Evolutionary conservation across 2,113 vertebrate species (phyloP).

Genomic region (Epinephelus cyanopodus): DNA sequence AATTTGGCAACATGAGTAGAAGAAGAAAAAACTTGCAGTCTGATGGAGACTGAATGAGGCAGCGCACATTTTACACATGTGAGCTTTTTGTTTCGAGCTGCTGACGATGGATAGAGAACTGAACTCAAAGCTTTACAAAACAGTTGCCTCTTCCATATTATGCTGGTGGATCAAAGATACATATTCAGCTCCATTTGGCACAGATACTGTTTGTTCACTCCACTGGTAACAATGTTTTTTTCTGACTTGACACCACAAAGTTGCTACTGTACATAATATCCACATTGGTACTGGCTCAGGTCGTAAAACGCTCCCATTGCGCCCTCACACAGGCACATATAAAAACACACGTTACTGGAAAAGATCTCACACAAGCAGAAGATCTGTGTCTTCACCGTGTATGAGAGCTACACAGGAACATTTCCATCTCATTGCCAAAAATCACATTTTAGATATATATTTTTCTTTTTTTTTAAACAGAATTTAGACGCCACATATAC

Average conservation of each 20-base stretch:
- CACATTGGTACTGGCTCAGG: conserved; percentile 54
- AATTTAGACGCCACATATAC: conserved; percentile 23
- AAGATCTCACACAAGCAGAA: conserved; percentile 9
- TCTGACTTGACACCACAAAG: conserved; percentile 55
- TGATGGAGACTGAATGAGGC: conserved; percentile 19
- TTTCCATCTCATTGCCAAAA: conserved; percentile 8
- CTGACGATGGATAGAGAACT: conserved; percentile 21
- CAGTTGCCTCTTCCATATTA: conserved; percentile 69
- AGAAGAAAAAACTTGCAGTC: conserved; percentile 13
- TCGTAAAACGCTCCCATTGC: conserved; percentile 7
- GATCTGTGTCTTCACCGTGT: background rate
- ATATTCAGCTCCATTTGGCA: conserved; percentile 77
- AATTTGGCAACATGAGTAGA: conserved; percentile 69
- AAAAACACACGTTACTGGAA: conserved; percentile 12
- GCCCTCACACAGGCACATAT: conserved; percentile 4
- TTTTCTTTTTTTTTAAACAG: conserved; percentile 1
- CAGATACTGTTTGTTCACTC: conserved; percentile 71
- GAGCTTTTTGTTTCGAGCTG: conserved; percentile 27
- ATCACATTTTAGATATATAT: conserved; percentile 17
- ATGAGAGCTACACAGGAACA: conserved; percentile 18
- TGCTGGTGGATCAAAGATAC: conserved; percentile 68
- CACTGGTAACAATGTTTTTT: conserved; percentile 52
- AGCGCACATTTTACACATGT: background rate
- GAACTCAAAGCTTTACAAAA: conserved; percentile 79
- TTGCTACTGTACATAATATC: conserved; percentile 71